Conservation (phyloP, 92 coral and sea anemone species). For the Parazoanthus atlanticus region DNA sequence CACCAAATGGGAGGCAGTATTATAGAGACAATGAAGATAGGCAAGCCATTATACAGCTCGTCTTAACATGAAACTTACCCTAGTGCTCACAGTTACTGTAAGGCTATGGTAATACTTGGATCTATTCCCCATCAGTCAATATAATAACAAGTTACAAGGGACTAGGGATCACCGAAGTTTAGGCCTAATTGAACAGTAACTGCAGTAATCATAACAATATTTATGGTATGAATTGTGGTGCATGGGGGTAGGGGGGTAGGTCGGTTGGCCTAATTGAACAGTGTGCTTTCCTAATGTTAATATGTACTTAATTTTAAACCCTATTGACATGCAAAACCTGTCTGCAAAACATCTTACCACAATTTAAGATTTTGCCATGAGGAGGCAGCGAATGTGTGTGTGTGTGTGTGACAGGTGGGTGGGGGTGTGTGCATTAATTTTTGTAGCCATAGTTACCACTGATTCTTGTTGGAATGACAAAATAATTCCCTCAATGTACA, state of each 20-base stretch:
- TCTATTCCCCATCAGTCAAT: slow-evolving; percentile 21
- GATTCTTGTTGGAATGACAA: slow-evolving; percentile 9
- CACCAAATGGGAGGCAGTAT: slow-evolving; percentile 37
- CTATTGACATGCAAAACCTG: slow-evolving; percentile 18
- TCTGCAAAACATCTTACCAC: slow-evolving; percentile 25
- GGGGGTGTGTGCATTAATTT: neutral
- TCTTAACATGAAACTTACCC: slow-evolving; percentile 17
- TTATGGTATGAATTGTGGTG: neutral
- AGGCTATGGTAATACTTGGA: slow-evolving; percentile 19
- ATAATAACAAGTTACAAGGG: slow-evolving; percentile 5
- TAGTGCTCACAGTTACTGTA: neutral
- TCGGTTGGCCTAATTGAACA: neutral
- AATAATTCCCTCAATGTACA: neutral
- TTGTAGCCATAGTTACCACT: slow-evolving; percentile 1
- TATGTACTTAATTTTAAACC: slow-evolving; percentile 10
- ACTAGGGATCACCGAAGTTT: slow-evolving; percentile 10
- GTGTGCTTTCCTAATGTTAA: neutral
- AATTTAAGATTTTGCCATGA: slow-evolving; percentile 8
- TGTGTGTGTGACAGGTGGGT: neutral
- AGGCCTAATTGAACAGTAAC: slow-evolving; percentile 10
- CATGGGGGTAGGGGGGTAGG: neutral
- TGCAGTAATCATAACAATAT: slow-evolving; percentile 15
- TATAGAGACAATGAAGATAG: slow-evolving; percentile 39
- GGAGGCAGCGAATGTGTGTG: slow-evolving; percentile 4
- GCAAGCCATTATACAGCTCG: slow-evolving; percentile 14